Conservation (phyloP, 2,797 vertebrate genomes). For the Iguana delicatissima region DNA sequence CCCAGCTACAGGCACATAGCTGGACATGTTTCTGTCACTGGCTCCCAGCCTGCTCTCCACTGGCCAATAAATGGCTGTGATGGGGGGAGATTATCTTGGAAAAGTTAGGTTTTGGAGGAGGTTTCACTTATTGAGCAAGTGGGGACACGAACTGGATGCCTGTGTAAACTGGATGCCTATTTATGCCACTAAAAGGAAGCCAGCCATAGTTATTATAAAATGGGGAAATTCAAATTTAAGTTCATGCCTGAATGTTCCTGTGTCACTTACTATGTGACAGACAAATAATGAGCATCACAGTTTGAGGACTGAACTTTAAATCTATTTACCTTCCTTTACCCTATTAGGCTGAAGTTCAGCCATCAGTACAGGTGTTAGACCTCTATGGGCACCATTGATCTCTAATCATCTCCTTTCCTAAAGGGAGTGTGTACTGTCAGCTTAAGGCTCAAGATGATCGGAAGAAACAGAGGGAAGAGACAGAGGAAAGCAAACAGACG, state of each 20-base stretch:
- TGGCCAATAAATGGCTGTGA: no score
- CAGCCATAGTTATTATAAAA: neutral
- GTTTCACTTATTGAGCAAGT: no score
- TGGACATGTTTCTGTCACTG: no score
- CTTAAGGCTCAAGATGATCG: neutral
- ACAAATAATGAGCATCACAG: neutral
- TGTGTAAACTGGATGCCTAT: no score
- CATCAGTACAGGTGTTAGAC: neutral
- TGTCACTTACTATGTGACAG: neutral
- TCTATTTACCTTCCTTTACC: neutral
- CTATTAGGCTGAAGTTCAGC: neutral
- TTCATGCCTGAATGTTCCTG: conserved; percentile 60
- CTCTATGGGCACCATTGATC: neutral
- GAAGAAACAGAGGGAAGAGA: neutral
- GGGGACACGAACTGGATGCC: neutral
- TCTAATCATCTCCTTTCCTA: neutral
- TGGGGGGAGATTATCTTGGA: no score
- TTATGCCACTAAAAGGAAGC: no score
- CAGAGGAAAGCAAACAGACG: neutral
- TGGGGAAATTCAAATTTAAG: conserved; percentile 23
- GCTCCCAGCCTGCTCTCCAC: no score
- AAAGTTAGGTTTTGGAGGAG: no score
- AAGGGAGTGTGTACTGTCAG: neutral
- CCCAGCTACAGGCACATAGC: no score
- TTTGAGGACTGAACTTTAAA: neutral